Evolutionary conservation across 1,140 invertebrate species (phyloP), one percentile per base, ranked within the genome.

Genomic region (Scaptomyza montana): DNA sequence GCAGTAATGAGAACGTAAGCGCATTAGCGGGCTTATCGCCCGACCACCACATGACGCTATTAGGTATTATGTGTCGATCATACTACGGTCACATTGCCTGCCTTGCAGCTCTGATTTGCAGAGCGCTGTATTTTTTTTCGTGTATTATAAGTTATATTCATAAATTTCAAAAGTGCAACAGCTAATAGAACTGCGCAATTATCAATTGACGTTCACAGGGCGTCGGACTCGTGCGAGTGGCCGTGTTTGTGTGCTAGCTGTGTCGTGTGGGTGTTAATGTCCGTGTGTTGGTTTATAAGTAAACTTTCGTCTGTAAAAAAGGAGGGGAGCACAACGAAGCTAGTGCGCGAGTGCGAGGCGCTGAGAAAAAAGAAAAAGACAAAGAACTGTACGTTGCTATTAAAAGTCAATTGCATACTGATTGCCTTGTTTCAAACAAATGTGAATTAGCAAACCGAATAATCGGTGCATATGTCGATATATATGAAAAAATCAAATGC

Each of bases 171-270:
- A 68, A 68, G 50, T 74, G 70, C 64, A 74, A 56, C 63, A 56
- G 33, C 71, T 57, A 56, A 50, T 63, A 51, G 47, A 69, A 74
- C 66, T 74, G 71, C 71, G 71, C 71, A 69, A 74, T 74, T 74
- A 19, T 16, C 47, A 54, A 62, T 50, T 74, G 45, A 62, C 45
- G 51, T 68, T 50, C 28, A 69, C 25, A 25, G 56, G 56, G 57
- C 43, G 16, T 39, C 21, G 33, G n/a, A 30, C 49, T 49, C 45
- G 51, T 68, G 51, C 36, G 41, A 19, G 65, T 41, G 51, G 50
- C 55, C 47, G 56, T 68, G 56, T 41, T 36, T 36, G 12, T 60
- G 56, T 51, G 33, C 47, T 36, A 43, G 36, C 53, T 43, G 54
- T 19, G 54, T 53, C 36, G 65, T 49, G 51, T 68, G 65, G 45